Base-by-base conservation (phyloP, 2,797 vertebrate species). In the Peromyscus attwateri region DNA sequence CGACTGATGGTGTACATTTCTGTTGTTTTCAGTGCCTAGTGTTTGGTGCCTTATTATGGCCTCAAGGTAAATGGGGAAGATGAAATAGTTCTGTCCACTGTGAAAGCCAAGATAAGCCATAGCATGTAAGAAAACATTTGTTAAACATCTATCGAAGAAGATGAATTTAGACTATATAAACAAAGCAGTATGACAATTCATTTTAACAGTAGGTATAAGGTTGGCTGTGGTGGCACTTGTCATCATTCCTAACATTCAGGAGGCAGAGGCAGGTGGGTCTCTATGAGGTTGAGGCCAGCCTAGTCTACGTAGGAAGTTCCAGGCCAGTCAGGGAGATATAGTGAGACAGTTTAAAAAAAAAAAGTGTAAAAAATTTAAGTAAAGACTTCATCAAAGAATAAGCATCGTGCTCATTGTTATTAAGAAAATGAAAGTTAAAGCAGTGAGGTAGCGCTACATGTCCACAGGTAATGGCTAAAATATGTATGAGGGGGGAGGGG, bases 381-480 rank as follows among this genome's bases (percentile, higher is more conserved):
- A 91, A 87, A 79, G 55, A 64, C 1, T 57, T 89, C 60, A 80
- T 29, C 57, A 95, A 31, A 88, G 70, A 31, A 80, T 83, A 75
- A 89, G 31, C 49, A 34, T 8, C 16, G 27, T 91, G 71, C 11
- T 95, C 49, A 11, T 12, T 75, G 46, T 93, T 49, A n/a, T 71
- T 89, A 90, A 37, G 9, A 60, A 92, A 94, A 62, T 95, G 3
- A 31, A 34, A 46, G 79, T 68, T 88, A 90, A 90, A 92, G 81
- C 19, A 87, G 6, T 17, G 34, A 10, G n/a, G 16, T 23, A 52
- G 31, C 4, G 21, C 52, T 87, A 25, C 43, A 46, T 25, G 40
- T 17, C 37, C 40, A 6, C 7, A 4, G 37, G 81, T 40, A 6
- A 43, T 31, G 57, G 37, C 80, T 66, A 29, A 31, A 64, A 6